Base-by-base conservation (phyloP, 2,888 invertebrate species). In the Eristalinus aeneus region DNA sequence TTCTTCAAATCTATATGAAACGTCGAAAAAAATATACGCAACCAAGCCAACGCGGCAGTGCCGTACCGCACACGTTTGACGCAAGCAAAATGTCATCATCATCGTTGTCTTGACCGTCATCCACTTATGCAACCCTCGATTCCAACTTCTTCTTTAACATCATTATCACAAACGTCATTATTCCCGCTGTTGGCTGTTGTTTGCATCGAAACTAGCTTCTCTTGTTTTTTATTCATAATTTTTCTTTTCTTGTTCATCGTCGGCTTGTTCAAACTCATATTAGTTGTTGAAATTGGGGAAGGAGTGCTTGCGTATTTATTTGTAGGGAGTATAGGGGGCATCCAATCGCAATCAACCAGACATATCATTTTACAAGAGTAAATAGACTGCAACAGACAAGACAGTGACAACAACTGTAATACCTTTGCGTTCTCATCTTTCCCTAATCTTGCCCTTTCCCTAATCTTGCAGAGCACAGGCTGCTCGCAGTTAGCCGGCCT, bases 311-410 rank as follows among this genome's bases (percentile, higher is more conserved):
- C 27, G 5, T 27, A 27, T 27, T 27, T 1, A 11, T 16, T 63
- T 27, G 5, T 67, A 58, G 58, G 36, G 36, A 20, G 9, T 58
- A 65, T 65, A n/a, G 27, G 39, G 58, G 20, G 58, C 46, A 74
- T 67, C 67, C 67, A 46, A 32, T 46, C 32, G 67, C 60, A 75
- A 75, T 67, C 46, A 75, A 60, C 67, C 60, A 60, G 67, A 60
- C 46, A 67, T 75, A 75, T 75, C 46, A 11, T 32, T 75, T 75
- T 75, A 75, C 75, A 53, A 22, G 39, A 74, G 67, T 46, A 46
- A 74, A 53, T 32, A 60, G 60, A 46, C 32, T 46, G 46, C 16
- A 71, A 71, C 58, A 23, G 23, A 39, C 64, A 2, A 12, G n/a
- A 11, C 12, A 39, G 39, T 5, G 11, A 36, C 10, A 12, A 2